A percentile compares a stretch with the other conserved stretches of the same genome.
phyloP scores from a whole-genome alignment of 2,797 vertebrate genomes.

The Microchirus variegatus region DNA sequence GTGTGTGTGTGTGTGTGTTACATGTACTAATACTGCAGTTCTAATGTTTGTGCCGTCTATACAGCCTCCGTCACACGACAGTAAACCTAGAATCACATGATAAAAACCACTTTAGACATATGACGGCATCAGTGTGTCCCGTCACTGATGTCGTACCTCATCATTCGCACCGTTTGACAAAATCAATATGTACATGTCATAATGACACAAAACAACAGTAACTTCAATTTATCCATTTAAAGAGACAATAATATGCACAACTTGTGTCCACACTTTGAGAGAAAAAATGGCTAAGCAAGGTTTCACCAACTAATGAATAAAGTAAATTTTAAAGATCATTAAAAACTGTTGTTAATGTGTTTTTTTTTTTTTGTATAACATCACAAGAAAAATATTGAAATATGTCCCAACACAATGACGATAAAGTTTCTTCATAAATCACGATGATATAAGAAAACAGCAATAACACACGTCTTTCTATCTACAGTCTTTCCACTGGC shows the following conservation, averaged over 20 bases:
- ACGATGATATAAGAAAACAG: conserved; percentile 71
- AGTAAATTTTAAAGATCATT: conserved; percentile 58
- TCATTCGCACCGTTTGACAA: conserved; percentile 45
- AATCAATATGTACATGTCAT: conserved; percentile 73
- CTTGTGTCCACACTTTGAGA: conserved; percentile 52
- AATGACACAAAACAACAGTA: conserved; percentile 72
- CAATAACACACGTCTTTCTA: conserved; percentile 61
- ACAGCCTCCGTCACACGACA: conserved; percentile 59
- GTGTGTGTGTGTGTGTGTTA: conserved; percentile 22
- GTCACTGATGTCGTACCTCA: conserved; percentile 19
- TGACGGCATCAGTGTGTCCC: conserved; percentile 37
- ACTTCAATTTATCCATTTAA: conserved; percentile 63
- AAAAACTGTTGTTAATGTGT: conserved; percentile 67
- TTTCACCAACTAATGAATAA: conserved; percentile 49
- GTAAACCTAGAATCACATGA: conserved; percentile 55
- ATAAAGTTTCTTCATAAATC: conserved; percentile 68
- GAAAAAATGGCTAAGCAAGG: conserved; percentile 52
- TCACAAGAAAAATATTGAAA: conserved; percentile 78
- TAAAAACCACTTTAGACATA: conserved; percentile 50
- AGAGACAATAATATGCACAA: conserved; percentile 71
- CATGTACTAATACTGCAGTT: conserved; percentile 55
- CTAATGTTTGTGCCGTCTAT: conserved; percentile 54
- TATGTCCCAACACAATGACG: conserved; percentile 77
- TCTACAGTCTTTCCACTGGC: conserved; percentile 74
- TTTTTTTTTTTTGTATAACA: conserved; percentile 63